Evolutionary conservation across 1,140 invertebrate genomes (phyloP), one percentile per base, ranked within the genome.

Genomic region (Danaus plexippus): DNA sequence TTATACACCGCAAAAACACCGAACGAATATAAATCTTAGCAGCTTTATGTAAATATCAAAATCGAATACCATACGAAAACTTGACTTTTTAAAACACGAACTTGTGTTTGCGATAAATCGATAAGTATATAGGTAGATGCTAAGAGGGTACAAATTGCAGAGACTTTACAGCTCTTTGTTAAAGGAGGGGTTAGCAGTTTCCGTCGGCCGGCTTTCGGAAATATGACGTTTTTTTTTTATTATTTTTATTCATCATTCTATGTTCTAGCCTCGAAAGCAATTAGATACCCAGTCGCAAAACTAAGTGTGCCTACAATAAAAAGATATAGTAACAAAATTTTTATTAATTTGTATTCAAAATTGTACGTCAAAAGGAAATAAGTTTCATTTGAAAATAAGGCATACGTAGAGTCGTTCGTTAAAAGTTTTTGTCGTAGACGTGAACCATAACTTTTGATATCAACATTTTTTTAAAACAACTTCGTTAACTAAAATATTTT

Each of bases 91-190:
- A 76, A 83, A 85, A 79, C 68, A 70, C 67, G 62, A 63, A 69
- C 61, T 69, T 61, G 67, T 75, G 75, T 80, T 81, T 80, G 80
- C 75, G 61, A 81, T 83, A 82, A 80, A 84, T 84, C 83, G 75
- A 86, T 86, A 86, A 81, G 76, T 84, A 84, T 80, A 78, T 80
- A 82, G 69, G 70, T 80, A 72, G 61, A 68, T 61, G 63, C 61
- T 60, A 73, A 71, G 72, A 84, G 76, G 77, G 80, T 83, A 80
- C 72, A 80, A 80, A 85, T 83, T 84, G 83, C 78, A 79, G 64
- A 71, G 77, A 78, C 80, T 82, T 84, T 73, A 78, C 76, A 82
- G 79, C 75, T 82, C 76, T 82, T 81, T 81, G 79, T 85, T 75
- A 64, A 61, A 68, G 73, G 69, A 57, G 70, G 69, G 73, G 59